phyloP scores from a whole-genome alignment of 92 coral and sea anemone genomes.

The Heteractis magnifica region DNA sequence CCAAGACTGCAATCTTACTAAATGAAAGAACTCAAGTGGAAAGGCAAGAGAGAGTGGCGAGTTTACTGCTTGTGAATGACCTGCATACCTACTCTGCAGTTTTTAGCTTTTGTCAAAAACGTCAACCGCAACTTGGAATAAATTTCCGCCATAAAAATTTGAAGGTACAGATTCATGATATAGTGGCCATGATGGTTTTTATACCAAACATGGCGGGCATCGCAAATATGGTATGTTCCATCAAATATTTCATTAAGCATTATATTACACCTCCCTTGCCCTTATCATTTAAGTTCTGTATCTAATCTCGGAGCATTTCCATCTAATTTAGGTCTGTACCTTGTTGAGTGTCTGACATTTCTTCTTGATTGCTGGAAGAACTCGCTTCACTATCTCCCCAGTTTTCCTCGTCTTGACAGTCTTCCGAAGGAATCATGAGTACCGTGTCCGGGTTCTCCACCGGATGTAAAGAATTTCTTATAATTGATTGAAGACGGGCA shows the following conservation, averaged over 20 bases:
- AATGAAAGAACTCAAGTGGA: no score
- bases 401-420: conserved; percentile 42
- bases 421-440: conserved; percentile 46
- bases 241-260: neutral
- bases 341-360: neutral
- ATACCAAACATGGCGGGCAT: no score
- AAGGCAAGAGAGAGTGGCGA: no score
- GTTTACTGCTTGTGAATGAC: no score
- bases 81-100: no score
- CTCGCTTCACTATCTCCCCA: conserved; percentile 51
- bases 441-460: conserved; percentile 88
- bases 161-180: no score
- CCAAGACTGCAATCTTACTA: no score
- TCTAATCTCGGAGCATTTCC: neutral
- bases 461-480: conserved; percentile 74
- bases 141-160: no score
- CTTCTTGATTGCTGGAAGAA: conserved; percentile 17
- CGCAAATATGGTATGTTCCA: no score
- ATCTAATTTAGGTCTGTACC: conserved; percentile 18
- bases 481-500: conserved; percentile 73
- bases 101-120: no score
- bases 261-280: neutral
- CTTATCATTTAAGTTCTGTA: neutral
- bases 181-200: no score
- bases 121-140: no score